These are phyloP conservation scores for Eilema depressum DNA, from an alignment of 2,888 invertebrate genomes.

Conservation along the genomic window DNA sequence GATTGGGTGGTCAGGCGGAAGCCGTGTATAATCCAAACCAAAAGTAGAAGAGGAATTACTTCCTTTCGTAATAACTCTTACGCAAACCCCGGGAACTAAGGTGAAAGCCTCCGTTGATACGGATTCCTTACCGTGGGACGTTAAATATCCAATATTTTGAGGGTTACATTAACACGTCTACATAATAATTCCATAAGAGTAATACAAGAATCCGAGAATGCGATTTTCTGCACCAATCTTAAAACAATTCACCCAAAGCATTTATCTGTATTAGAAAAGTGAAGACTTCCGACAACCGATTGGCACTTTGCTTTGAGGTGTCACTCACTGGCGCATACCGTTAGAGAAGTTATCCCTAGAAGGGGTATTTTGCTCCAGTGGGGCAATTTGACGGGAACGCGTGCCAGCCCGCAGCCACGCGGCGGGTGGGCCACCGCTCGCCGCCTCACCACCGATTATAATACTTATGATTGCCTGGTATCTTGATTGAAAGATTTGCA, in stretches of 20 bases:
- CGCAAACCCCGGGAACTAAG: background rate
- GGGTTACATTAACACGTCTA: background rate
- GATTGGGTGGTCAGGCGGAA: background rate
- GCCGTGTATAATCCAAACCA: background rate
- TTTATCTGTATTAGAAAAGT: background rate
- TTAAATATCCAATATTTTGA: background rate
- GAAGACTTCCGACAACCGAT: slow-evolving; percentile 18
- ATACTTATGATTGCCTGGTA: slow-evolving; percentile 69
- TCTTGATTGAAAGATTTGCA: slow-evolving; percentile 59
- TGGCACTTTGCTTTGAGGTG: slow-evolving; percentile 22
- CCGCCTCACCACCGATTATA: slow-evolving; percentile 59
- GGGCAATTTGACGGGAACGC: slow-evolving; percentile 67
- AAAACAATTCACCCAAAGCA: slow-evolving; percentile 8
- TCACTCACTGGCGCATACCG: slow-evolving; percentile 65
- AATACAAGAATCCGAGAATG: background rate
- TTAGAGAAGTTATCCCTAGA: slow-evolving; percentile 52
- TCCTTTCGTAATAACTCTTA: background rate
- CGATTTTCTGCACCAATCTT: background rate
- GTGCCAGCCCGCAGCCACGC: slow-evolving; percentile 75
- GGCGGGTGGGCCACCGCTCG: slow-evolving; percentile 74
- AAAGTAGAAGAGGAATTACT: background rate
- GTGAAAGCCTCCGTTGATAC: background rate
- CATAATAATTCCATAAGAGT: background rate
- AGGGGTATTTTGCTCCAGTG: slow-evolving; percentile 54
- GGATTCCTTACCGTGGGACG: no score